A percentile compares a stretch with the other conserved stretches of the same genome.
Conservation (phyloP, 2,888 invertebrate genomes). For the Drosophila limbata region DNA sequence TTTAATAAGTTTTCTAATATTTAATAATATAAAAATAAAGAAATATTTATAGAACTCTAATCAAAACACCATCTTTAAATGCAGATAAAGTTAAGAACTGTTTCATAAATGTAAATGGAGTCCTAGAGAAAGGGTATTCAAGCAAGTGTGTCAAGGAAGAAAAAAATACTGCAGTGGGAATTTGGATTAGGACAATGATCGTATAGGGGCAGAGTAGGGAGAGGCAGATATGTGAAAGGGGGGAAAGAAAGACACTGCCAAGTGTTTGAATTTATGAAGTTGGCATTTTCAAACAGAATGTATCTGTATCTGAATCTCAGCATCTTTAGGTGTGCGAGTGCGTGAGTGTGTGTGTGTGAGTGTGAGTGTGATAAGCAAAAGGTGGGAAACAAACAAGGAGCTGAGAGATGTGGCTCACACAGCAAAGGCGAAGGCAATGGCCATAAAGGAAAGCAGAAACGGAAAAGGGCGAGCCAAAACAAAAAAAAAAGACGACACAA, state of each 20-base stretch:
- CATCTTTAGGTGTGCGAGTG: slow-evolving; percentile 32
- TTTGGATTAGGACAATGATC: slow-evolving; percentile 63
- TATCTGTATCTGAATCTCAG: slow-evolving; percentile 53
- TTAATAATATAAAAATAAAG: too few species aligned
- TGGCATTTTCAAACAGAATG: slow-evolving; percentile 31
- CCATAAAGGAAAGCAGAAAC: slow-evolving; percentile 49
- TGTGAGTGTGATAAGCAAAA: slow-evolving; percentile 47
- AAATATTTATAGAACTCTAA: too few species aligned
- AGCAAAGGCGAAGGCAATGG: slow-evolving; percentile 35
- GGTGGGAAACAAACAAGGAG: slow-evolving; percentile 66
- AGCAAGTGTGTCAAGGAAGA: neutral
- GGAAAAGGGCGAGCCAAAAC: slow-evolving; percentile 51
- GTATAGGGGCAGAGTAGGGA: slow-evolving; percentile 9
- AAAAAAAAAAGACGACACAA: slow-evolving; percentile 3
- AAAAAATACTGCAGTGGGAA: slow-evolving; percentile 40
- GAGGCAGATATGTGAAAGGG: neutral
- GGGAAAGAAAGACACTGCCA: slow-evolving; percentile 12
- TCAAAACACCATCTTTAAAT: neutral
- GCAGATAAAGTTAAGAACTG: neutral
- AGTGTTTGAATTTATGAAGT: slow-evolving; percentile 69
- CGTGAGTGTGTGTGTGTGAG: slow-evolving; percentile 7
- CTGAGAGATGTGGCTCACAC: slow-evolving; percentile 9
- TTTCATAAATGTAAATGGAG: neutral
- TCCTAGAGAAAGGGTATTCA: slow-evolving; percentile 4
- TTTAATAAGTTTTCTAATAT: too few species aligned